A percentile compares a stretch with the other conserved stretches of the same genome.
Evolutionary conservation across 2,797 vertebrate genomes (phyloP).

Genomic region (Sebastes diploproa): DNA sequence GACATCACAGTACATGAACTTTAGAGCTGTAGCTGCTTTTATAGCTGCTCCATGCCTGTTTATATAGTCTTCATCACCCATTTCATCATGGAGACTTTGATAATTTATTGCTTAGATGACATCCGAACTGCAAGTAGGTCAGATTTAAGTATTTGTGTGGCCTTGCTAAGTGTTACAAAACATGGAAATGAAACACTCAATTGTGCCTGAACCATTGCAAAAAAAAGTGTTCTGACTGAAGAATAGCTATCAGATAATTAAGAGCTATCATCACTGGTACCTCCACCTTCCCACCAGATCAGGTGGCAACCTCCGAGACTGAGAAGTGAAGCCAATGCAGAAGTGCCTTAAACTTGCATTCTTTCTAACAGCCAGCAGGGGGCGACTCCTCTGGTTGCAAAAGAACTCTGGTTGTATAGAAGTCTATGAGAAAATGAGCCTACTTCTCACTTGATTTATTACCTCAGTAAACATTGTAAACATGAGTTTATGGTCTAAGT

Average conservation of each 20-base stretch:
- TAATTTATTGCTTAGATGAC: not conserved
- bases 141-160: not conserved
- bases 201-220: not conserved
- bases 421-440: too few relatives aligned
- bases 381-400: too few relatives aligned
- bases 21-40: not conserved
- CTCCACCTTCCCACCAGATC: not conserved
- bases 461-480: too few relatives aligned
- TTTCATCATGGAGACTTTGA: not conserved
- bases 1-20: not conserved
- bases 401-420: too few relatives aligned
- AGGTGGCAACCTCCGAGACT: fast-evolving
- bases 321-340: too few relatives aligned
- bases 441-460: too few relatives aligned
- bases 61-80: not conserved
- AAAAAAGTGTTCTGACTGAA: not conserved
- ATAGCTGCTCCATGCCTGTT: not conserved
- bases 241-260: not conserved
- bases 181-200: not conserved
- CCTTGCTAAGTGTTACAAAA: not conserved
- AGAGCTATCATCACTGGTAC: not conserved
- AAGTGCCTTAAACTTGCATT: too few relatives aligned
- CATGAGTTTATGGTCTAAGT: too few relatives aligned
- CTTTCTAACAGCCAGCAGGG: too few relatives aligned
- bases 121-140: not conserved